Base-by-base conservation (phyloP, 2,888 invertebrate genomes). In the Eristalis pertinax region DNA sequence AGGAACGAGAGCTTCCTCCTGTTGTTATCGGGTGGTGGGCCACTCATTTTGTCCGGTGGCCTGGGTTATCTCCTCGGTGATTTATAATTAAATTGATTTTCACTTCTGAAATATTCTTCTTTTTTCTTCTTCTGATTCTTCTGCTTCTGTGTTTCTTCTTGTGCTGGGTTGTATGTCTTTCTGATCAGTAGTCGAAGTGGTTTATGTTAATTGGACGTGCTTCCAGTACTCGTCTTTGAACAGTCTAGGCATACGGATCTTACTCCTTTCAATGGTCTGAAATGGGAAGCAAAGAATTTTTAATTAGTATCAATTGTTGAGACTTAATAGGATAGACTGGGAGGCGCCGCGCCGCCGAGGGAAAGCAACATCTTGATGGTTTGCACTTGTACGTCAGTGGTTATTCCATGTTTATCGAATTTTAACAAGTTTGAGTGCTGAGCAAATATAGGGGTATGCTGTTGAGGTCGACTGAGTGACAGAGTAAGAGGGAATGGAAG, bases 1-100 rank as follows among this genome's bases (percentile, higher is more conserved):
- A 96, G 94, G 92, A 96, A 96, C 70, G 96, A 96, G 77, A 96
- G 94, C 92, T 96, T 96, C 92, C 96, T 95, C 91, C 95, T 94
- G 91, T 95, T 95, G 90, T 94, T 94, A 90, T 94, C 94, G 74
- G 91, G 58, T 24, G 76, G 90, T 84, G 91, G 91, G 86, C 91
- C 91, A 89, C 92, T 92, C 90, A 92, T 93, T 88, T 91, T 92
- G 90, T 41, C n/a, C 13, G 64, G 80, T 88, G 84, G 87, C 86
- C 86, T 78, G 2, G 32, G 26, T 32, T 82, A 68, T 63, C 41
- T 83, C 13, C 4, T 62, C 11, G 26, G 0, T 38, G 15, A 78
- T 56, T 50, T 38, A 10, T 58, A 63, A n/a, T 67, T 50, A 4
- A 38, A 29, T 79, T 60, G 60, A 60, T 26, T 26, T 26, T 50